Evolutionary conservation across 2,113 vertebrate species (phyloP).

Genomic region (Hemiscyllium ocellatum): DNA sequence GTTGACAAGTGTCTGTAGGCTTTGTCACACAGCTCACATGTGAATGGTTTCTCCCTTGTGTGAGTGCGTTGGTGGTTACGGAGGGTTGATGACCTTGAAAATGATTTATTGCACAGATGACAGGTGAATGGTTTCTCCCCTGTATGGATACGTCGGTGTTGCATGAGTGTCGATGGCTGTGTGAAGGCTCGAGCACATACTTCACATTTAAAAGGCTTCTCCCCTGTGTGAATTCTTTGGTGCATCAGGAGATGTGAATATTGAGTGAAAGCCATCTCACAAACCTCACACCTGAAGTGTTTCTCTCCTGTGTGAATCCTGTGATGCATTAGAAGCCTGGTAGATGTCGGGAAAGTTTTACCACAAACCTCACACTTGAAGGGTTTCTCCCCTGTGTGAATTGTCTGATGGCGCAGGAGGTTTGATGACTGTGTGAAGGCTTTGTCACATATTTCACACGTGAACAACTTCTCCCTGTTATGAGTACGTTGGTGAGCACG

Average conservation of each 20-base stretch:
- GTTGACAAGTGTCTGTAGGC: neutral
- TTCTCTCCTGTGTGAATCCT: neutral
- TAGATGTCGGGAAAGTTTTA: neutral
- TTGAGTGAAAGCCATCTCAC: neutral
- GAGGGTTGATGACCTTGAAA: neutral
- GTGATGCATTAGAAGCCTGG: too few relatives aligned
- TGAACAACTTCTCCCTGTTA: too few relatives aligned
- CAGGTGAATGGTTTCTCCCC: neutral
- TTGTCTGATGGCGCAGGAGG: neutral
- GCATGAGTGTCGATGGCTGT: neutral
- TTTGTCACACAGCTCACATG: neutral
- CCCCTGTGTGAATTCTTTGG: neutral
- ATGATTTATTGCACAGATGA: neutral
- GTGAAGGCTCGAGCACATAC: neutral
- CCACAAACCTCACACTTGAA: neutral
- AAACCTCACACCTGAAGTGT: neutral
- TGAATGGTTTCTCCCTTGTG: neutral
- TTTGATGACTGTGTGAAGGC: neutral
- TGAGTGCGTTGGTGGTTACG: neutral
- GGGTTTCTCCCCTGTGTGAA: neutral
- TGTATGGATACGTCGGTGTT: neutral
- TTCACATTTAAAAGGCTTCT: neutral
- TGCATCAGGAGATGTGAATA: neutral
- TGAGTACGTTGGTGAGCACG: too few relatives aligned
- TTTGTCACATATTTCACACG: neutral